These are phyloP conservation scores for Neelides folsomi DNA, from an alignment of 2,888 invertebrate genomes.

Conservation along the genomic window DNA sequence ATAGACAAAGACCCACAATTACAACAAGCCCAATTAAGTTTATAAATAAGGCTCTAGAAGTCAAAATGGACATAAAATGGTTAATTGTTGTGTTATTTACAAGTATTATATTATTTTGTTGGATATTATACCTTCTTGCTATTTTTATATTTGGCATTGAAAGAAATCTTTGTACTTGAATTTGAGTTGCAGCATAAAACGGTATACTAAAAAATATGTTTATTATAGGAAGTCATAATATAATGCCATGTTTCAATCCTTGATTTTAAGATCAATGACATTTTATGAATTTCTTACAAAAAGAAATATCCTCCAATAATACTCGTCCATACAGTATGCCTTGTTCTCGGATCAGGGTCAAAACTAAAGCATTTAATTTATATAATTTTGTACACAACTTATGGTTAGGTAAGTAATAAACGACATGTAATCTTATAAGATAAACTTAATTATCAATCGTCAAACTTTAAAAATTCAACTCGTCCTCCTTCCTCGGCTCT, in stretches of 20 bases:
- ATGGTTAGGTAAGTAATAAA: too few relatives aligned
- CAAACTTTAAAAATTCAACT: constrained; percentile 57
- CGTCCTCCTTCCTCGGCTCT: constrained; percentile 50
- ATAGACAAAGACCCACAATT: constrained; percentile 74
- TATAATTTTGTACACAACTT: background rate
- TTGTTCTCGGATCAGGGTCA: constrained; percentile 38
- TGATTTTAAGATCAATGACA: too few relatives aligned
- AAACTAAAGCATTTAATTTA: constrained; percentile 34
- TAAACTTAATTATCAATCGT: too few relatives aligned
- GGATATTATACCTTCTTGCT: constrained; percentile 1
- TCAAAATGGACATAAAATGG: too few relatives aligned
- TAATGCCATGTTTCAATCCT: too few relatives aligned
- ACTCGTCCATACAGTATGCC: constrained; percentile 41
- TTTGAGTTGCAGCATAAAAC: constrained; percentile 15
- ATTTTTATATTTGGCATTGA: constrained; percentile 1
- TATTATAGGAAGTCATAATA: too few relatives aligned
- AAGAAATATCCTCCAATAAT: constrained; percentile 38
- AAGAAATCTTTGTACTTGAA: constrained; percentile 10
- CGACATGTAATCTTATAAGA: too few relatives aligned
- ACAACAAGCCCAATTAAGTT: constrained; percentile 59
- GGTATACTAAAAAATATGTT: constrained; percentile 12
- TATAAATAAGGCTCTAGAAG: constrained; percentile 55
- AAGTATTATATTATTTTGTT: background rate
- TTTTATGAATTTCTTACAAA: constrained; percentile 26
- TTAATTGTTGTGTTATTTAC: background rate